Evolutionary conservation across 1,140 invertebrate species (phyloP).

Genomic region (Zaprionus kolodkinae): DNA sequence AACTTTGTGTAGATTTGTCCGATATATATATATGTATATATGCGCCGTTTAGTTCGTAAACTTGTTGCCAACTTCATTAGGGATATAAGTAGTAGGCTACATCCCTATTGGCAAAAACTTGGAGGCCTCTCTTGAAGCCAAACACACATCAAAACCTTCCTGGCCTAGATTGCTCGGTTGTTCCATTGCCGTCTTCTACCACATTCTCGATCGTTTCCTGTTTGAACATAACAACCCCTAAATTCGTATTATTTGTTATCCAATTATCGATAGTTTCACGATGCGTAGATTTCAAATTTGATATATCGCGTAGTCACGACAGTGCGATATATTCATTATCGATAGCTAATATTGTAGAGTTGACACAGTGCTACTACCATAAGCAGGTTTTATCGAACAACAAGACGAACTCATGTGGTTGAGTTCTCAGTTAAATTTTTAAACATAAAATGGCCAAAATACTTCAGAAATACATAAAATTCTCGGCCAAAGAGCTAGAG

Average conservation of each 20-base stretch:
- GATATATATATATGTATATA: no score
- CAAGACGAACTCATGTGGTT: slow-evolving; percentile 61
- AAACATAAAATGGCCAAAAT: slow-evolving; percentile 71
- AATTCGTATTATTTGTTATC: slow-evolving; percentile 1
- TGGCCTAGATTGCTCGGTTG: neutral
- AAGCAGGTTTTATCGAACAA: slow-evolving; percentile 22
- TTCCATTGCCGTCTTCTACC: neutral
- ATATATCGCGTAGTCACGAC: neutral
- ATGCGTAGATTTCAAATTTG: neutral
- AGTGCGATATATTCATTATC: neutral
- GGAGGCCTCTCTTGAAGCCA: no score
- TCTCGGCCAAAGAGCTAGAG: slow-evolving; percentile 70
- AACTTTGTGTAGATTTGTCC: no score
- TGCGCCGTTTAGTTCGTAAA: no score
- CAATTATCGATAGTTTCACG: slow-evolving; percentile 3
- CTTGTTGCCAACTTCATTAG: no score
- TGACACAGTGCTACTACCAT: neutral
- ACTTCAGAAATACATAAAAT: slow-evolving; percentile 79
- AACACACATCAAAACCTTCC: no score
- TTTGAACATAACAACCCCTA: slow-evolving; percentile 34
- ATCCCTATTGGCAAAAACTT: no score
- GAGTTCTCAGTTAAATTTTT: neutral
- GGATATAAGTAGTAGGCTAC: no score
- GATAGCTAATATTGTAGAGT: neutral
- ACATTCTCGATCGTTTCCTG: slow-evolving; percentile 15